phyloP scores from a whole-genome alignment of 2,113 vertebrate species.

The Lepidothrix coronata region DNA sequence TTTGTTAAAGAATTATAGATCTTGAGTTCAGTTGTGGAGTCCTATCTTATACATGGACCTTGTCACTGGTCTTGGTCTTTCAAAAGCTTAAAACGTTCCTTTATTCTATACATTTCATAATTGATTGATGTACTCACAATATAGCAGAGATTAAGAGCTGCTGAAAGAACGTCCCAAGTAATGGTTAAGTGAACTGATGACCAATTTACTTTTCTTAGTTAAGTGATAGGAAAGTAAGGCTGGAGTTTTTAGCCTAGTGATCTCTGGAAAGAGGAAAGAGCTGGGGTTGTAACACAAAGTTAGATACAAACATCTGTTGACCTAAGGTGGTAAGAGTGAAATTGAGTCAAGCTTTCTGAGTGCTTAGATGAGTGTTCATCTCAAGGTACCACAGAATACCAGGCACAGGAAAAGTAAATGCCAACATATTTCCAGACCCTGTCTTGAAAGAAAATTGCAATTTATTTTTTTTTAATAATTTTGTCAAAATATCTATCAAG shows the following conservation, averaged over 20 bases:
- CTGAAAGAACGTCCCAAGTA: background rate
- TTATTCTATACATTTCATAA: background rate
- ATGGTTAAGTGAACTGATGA: background rate
- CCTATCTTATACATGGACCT: background rate
- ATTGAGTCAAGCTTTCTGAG: background rate
- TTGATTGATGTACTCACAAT: background rate
- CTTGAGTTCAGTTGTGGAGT: background rate
- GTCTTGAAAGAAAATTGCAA: background rate
- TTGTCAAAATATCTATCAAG: background rate
- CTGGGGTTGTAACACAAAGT: accelerated
- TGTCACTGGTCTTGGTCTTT: background rate
- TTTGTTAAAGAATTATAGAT: background rate
- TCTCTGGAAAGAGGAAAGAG: background rate
- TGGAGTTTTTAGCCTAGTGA: background rate
- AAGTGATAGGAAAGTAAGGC: background rate
- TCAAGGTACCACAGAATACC: background rate
- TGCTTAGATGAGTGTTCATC: background rate
- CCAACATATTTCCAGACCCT: accelerated
- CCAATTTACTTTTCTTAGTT: background rate
- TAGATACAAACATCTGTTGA: background rate
- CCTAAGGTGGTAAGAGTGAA: background rate
- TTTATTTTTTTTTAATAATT: background rate
- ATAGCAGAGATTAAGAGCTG: background rate
- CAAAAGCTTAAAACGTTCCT: background rate
- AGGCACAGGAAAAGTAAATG: background rate